phyloP scores from a whole-genome alignment of 2,888 invertebrate species.

The Podotricha telesiphe region DNA sequence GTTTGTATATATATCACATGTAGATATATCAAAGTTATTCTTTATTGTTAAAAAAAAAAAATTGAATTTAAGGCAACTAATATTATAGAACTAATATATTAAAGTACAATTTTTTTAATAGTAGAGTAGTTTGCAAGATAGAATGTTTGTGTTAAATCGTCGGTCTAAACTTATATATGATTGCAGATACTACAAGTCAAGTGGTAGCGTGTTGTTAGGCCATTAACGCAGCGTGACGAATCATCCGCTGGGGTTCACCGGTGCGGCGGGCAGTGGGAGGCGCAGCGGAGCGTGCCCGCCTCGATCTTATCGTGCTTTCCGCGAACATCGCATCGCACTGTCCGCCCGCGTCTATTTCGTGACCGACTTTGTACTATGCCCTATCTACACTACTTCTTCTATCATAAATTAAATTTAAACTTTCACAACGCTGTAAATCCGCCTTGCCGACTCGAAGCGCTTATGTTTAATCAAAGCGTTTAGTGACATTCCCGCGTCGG shows the following conservation, averaged over 20 bases:
- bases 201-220: conserved; percentile 75
- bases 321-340: conserved; percentile 79
- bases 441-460: conserved; percentile 46
- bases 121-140: not conserved
- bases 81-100: too few relatives aligned
- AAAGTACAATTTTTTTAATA: too few relatives aligned
- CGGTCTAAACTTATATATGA: conserved; percentile 48
- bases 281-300: conserved; percentile 62
- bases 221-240: conserved; percentile 83
- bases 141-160: not conserved
- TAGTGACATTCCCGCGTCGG: conserved; percentile 62
- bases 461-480: conserved; percentile 61
- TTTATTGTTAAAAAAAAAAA: too few relatives aligned
- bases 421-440: conserved; percentile 54
- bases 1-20: not conserved
- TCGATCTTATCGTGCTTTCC: conserved; percentile 81
- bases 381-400: conserved; percentile 62
- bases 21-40: not conserved
- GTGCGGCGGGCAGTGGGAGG: conserved; percentile 43
- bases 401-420: conserved; percentile 64
- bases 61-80: not conserved
- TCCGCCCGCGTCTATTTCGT: conserved; percentile 74
- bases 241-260: conserved; percentile 61
- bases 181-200: conserved; percentile 72
- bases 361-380: conserved; percentile 59